Evolutionary conservation across 1,140 invertebrate genomes (phyloP).

Genomic region (Gryon sp.): DNA sequence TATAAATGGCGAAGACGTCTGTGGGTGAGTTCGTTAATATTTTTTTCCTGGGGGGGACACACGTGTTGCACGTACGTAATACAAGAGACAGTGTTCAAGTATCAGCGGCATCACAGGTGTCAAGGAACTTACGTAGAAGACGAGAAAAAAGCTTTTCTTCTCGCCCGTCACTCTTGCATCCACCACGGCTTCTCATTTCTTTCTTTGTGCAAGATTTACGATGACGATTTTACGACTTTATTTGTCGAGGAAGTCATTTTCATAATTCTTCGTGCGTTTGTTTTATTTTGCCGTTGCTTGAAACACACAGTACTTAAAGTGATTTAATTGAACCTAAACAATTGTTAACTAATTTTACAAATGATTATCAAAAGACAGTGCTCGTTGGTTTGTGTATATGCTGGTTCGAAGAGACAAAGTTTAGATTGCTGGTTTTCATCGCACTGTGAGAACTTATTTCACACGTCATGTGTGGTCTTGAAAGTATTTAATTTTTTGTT

Average conservation of each 20-base stretch:
- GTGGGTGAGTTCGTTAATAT: constrained; percentile 49
- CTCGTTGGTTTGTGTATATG: no score
- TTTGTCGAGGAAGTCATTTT: constrained; percentile 60
- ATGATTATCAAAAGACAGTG: no score
- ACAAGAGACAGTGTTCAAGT: constrained; percentile 34
- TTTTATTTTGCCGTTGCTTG: constrained; percentile 11
- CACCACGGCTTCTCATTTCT: constrained; percentile 35
- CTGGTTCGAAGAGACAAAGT: no score
- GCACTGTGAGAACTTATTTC: constrained; percentile 15
- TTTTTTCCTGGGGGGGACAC: constrained; percentile 46
- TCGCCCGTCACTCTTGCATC: constrained; percentile 6
- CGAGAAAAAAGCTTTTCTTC: constrained; percentile 62
- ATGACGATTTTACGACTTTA: constrained; percentile 66
- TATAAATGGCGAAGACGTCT: constrained; percentile 47
- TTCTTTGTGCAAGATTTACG: constrained; percentile 61
- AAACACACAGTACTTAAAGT: no score
- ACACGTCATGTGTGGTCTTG: constrained; percentile 21
- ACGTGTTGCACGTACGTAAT: constrained; percentile 57
- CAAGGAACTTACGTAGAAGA: constrained; percentile 56
- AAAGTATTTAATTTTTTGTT: constrained; percentile 1
- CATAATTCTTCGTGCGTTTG: constrained; percentile 46
- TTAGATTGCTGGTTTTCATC: no score
- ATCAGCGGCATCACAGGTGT: constrained; percentile 44
- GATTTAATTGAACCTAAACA: no score
- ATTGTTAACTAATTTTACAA: constrained; percentile 35